Evolutionary conservation across 2,888 invertebrate species (phyloP).

Genomic region (Drosophila macrospina): DNA sequence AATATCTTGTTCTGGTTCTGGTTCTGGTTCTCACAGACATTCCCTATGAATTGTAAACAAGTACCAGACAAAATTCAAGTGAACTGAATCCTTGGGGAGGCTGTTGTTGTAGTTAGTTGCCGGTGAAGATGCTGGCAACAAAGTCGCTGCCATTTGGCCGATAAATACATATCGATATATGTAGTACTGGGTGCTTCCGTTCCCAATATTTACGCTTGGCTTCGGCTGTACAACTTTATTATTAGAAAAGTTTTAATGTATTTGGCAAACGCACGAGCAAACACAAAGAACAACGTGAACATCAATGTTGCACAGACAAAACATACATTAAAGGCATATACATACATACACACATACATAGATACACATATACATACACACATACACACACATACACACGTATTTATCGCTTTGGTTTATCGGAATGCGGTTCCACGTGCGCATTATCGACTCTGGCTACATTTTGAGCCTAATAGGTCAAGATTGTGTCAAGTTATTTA

Average conservation of each 20-base stretch:
- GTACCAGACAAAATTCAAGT: slow-evolving; percentile 4
- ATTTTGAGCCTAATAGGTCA: slow-evolving; percentile 9
- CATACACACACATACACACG: neutral
- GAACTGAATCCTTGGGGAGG: slow-evolving; percentile 1
- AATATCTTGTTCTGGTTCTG: slow-evolving; percentile 9
- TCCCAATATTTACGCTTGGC: slow-evolving; percentile 71
- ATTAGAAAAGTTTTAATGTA: slow-evolving; percentile 82
- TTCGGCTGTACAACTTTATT: slow-evolving; percentile 76
- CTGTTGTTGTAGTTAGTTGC: slow-evolving; percentile 21
- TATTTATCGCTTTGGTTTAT: slow-evolving; percentile 28
- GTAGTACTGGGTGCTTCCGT: slow-evolving; percentile 49
- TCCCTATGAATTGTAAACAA: slow-evolving; percentile 16
- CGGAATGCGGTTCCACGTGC: neutral
- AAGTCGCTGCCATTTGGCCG: slow-evolving; percentile 30
- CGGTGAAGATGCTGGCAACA: slow-evolving; percentile 40
- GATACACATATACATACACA: neutral
- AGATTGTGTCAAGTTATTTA: slow-evolving; percentile 6
- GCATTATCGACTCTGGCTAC: slow-evolving; percentile 25
- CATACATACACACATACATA: neutral
- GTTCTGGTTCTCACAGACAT: slow-evolving; percentile 14
- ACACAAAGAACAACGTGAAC: slow-evolving; percentile 19
- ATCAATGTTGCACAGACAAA: slow-evolving; percentile 3
- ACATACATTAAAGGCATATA: neutral
- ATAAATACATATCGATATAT: slow-evolving; percentile 16
- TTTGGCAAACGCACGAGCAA: slow-evolving; percentile 64